Evolutionary conservation across 2,888 invertebrate genomes (phyloP), one percentile per base, ranked within the genome.

Genomic region (Microctonus brassicae): DNA sequence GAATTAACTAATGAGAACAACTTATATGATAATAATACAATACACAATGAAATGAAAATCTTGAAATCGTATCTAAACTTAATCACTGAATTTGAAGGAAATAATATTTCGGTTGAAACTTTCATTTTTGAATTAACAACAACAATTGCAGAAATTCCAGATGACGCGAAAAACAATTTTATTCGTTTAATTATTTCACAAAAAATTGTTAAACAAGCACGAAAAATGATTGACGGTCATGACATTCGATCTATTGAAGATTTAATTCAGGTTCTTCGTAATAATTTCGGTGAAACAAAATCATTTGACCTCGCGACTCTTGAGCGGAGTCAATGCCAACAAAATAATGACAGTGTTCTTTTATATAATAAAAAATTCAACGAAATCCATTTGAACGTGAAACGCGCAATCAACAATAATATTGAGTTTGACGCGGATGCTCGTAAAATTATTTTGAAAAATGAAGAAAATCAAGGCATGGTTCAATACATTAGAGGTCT

Each of bases 321-420:
- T 39, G 65, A 69, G 22, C 69, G 72, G 60, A 72, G 58, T 39
- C 64, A 72, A 39, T 72, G 65, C 61, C 68, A 72, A 20, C 60
- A 72, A 53, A 53, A 34, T 2, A 60, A 29, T 5, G 58, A 72
- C 9, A 68, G 17, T 10, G 52, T 69, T 2, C 13, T n/a, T n/a
- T n/a, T n/a, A n/a, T n/a, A n/a, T n/a, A n/a, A n/a, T n/a, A n/a
- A n/a, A n/a, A n/a, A n/a, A 36, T 11, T 9, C 36, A 39, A 47
- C 10, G 53, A 39, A 7, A n/a, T 4, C 33, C 72, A 69, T 20
- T 13, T 64, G 5, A 69, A 69, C 24, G 58, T 72, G 5, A 72
- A 72, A 53, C 20, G 72, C 11, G 64, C 65, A 6, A 36, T 69
- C 6, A 64, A 39, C 6, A 72, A 39, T 53, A 53, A 69, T 65